Percentiles rank a stretch among this genome's conserved stretches.
Conservation (phyloP, 2,888 invertebrate genomes). For the Tuta absoluta region DNA sequence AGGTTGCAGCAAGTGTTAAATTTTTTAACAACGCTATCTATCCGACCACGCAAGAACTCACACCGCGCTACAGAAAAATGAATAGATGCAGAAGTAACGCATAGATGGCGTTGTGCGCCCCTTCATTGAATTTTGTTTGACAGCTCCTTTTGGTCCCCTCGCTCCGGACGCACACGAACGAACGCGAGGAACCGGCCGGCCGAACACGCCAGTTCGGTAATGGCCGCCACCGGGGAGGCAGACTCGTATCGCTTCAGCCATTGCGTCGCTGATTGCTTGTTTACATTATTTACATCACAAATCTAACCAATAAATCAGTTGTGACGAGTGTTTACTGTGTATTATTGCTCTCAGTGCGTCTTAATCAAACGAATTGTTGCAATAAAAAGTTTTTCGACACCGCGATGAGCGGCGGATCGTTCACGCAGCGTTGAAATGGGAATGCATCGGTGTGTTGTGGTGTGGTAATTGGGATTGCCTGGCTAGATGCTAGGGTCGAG, state of each 20-base stretch:
- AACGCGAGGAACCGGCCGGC: constrained; percentile 34
- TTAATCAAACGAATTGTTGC: constrained; percentile 45
- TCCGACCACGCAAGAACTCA: background rate
- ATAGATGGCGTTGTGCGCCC: constrained; percentile 39
- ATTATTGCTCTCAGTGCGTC: constrained; percentile 41
- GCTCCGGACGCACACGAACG: constrained; percentile 41
- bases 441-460: constrained; percentile 76
- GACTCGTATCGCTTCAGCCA: constrained; percentile 48
- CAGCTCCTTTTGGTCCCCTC: constrained; percentile 38
- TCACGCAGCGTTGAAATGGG: constrained; percentile 68
- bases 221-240: constrained; percentile 75
- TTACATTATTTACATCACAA: constrained; percentile 75
- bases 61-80: background rate
- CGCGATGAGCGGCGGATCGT: constrained; percentile 55
- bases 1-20: background rate
- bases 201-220: constrained; percentile 68
- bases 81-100: background rate
- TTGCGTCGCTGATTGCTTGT: constrained; percentile 64
- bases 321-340: constrained; percentile 56
- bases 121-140: constrained; percentile 45
- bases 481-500: constrained; percentile 72
- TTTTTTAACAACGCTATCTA: background rate
- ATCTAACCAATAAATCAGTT: constrained; percentile 55
- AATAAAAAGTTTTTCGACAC: constrained; percentile 50
- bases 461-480: constrained; percentile 59